Base-by-base conservation (phyloP, 2,888 invertebrate genomes). In the Poecilus cupreus region DNA sequence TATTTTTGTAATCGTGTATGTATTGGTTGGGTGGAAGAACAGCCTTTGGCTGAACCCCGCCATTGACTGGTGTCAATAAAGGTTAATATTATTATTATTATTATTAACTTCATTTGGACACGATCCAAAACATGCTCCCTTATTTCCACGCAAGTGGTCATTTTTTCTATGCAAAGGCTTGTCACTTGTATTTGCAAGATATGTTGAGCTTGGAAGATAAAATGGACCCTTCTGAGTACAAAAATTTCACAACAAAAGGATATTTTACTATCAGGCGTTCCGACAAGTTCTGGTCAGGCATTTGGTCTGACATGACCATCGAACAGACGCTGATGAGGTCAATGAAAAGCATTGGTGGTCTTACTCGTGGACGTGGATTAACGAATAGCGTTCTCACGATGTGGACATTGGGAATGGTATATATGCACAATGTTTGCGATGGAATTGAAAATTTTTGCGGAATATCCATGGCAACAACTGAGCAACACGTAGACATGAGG, bases 141-240 rank as follows among this genome's bases (percentile, higher is more conserved):
- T 76, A 26, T 60, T 82, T 83, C 46, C 80, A 83, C 70, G 80
- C 83, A 22, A 83, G 82, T 60, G 88, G 88, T 8, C 87, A 89
- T 84, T 87, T 87, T 76, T 76, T 83, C 1, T 88, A 88, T 84
- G 86, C 87, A 26, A 87, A 87, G 84, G 86, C 83, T 64, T 83
- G 82, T 18, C 87, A 87, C 54, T 68, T 88, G 5, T 88, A 88
- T 85, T 78, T 89, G 16, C 89, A 89, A 85, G 87, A 88, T 83
- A 88, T 88, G 88, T 49, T 75, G 8, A 24, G 82, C 32, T 84
- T 88, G 64, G 39, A 83, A 78, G 57, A 79, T 49, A 82, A 80
- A 82, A 86, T 85, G 84, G 13, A 82, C n/a, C 68, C 82, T 13
- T 46, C 16, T 37, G 86, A 86, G 77, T 85, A 83, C 75, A 16